Evolutionary conservation across 2,888 invertebrate species (phyloP), one percentile per base, ranked within the genome.

Genomic region (Germaria angustata): DNA sequence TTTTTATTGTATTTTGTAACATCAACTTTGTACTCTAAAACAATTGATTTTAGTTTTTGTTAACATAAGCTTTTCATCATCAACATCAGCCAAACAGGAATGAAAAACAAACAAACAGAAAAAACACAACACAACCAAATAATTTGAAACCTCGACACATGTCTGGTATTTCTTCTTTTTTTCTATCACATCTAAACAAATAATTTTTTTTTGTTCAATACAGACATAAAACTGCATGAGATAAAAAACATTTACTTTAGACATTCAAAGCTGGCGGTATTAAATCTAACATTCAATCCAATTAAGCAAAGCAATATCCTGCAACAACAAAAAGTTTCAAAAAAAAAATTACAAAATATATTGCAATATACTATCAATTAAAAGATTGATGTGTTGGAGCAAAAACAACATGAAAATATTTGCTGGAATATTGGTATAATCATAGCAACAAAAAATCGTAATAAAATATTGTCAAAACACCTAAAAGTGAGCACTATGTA

Each of bases 281-380:
- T 81, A 78, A 81, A 78, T 65, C 78, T 81, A 81, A 81, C 81
- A 81, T 81, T 78, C 78, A 81, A 81, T 81, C 81, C 81, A 81
- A 81, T 81, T 81, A 81, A 81, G 75, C 65, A 81, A 49, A 65
- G 63, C 71, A 61, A 77, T 71, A 66, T 59, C 77, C 77, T 69
- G 49, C 55, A 49, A 9, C 4, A 51, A 71, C 32, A 69, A 65
- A 75, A 8, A 15, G 8, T 0, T 5, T 41, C 24, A 28, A n/a
- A 13, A 49, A 46, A 36, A 36, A 46, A 55, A 59, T 17, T 53
- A 61, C 51, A 69, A 65, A 71, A 68, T 53, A 59, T 61, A 66
- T 66, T 73, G 15, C 78, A 63, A 57, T 78, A 69, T 69, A 71
- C 65, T 81, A 78, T 81, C 73, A 81, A 81, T 78, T 81, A 73